These are phyloP conservation scores for Dione vanillae DNA, from an alignment of 2,888 invertebrate genomes.

Conservation along the genomic window DNA sequence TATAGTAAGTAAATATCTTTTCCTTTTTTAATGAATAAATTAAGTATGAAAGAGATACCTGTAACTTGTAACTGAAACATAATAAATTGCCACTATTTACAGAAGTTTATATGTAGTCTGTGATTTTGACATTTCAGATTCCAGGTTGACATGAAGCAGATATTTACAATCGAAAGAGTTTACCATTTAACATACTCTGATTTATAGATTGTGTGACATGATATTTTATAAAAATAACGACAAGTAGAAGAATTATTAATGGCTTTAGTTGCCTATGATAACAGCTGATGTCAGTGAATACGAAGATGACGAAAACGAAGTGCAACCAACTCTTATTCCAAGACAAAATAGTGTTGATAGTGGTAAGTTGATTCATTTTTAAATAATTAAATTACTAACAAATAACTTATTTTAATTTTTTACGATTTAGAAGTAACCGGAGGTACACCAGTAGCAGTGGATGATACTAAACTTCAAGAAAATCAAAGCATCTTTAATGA, in stretches of 20 bases:
- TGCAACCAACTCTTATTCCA: constrained; percentile 52
- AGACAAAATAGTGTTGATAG: constrained; percentile 53
- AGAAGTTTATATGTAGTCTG: too few species aligned
- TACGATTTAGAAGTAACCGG: background rate
- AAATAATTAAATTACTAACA: too few species aligned
- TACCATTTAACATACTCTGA: background rate
- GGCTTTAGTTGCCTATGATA: constrained; percentile 87
- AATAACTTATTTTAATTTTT: background rate
- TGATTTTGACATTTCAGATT: background rate
- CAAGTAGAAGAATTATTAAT: constrained; percentile 56
- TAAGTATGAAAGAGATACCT: too few species aligned
- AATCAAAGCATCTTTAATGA: constrained; percentile 63
- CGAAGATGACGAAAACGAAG: constrained; percentile 62
- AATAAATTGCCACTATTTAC: too few species aligned
- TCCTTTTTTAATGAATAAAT: too few species aligned
- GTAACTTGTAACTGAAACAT: too few species aligned
- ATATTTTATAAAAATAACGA: background rate
- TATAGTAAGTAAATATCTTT: too few species aligned
- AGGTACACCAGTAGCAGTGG: constrained; percentile 15
- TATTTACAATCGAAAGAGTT: background rate
- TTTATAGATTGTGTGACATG: background rate
- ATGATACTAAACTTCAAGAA: constrained; percentile 36
- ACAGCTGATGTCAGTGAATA: constrained; percentile 79
- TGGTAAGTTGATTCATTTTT: constrained; percentile 20
- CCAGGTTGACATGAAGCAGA: background rate